Evolutionary conservation across 1,140 invertebrate genomes (phyloP).

Genomic region (Lepidurus packardi): DNA sequence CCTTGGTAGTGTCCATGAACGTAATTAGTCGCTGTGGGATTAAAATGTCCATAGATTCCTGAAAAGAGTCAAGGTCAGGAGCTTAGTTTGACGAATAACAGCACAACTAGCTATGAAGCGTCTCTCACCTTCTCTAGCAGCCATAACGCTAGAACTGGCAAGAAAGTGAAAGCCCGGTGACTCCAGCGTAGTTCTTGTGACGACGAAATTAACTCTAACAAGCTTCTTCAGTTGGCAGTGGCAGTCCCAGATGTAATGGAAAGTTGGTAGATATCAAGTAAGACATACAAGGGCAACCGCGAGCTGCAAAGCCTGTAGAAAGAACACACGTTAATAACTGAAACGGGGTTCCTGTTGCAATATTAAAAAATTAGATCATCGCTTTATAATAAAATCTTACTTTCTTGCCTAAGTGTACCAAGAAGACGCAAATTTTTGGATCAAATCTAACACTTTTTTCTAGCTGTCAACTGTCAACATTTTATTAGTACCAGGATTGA

Average conservation of each 20-base stretch:
- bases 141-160: slow-evolving; percentile 8
- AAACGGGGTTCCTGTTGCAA: too few species aligned
- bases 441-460: not conserved
- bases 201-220: not conserved
- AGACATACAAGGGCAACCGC: not conserved
- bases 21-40: slow-evolving; percentile 2
- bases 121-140: slow-evolving; percentile 3
- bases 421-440: too few species aligned
- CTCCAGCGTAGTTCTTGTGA: not conserved
- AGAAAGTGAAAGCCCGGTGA: slow-evolving; percentile 6
- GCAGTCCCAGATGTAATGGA: not conserved
- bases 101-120: not conserved
- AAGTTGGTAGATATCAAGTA: not conserved
- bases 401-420: too few species aligned
- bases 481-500: not conserved
- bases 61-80: not conserved
- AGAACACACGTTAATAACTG: too few species aligned
- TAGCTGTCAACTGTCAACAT: slow-evolving; percentile 21
- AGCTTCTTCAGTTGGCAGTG: not conserved
- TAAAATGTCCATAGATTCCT: not conserved
- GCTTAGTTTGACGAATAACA: not conserved
- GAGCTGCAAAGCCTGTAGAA: too few species aligned
- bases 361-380: too few species aligned
- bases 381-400: too few species aligned
- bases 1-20: not conserved